Conservation (phyloP, 1,140 invertebrate species). For the Brachionus plicatilis region DNA sequence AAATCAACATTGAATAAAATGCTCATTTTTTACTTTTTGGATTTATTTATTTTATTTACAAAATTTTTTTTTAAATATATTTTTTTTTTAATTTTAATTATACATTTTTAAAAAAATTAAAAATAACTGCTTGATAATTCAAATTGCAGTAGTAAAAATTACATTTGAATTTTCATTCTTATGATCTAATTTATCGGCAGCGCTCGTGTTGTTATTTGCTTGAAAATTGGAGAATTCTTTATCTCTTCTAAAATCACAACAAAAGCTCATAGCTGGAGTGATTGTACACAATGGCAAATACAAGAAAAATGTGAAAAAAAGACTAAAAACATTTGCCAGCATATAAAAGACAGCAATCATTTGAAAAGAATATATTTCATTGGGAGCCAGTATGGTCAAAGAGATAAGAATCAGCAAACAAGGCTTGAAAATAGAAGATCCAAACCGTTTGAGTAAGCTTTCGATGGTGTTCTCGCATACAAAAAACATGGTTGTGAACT, state of each 20-base stretch:
- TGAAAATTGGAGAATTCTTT: background rate
- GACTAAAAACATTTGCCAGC: background rate
- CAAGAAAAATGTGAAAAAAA: constrained; percentile 22
- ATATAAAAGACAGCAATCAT: background rate
- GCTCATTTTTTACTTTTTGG: no score
- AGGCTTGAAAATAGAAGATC: constrained; percentile 12
- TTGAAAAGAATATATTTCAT: background rate
- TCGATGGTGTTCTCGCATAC: constrained; percentile 17
- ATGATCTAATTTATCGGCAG: background rate
- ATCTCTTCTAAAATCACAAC: background rate
- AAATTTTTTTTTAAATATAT: background rate
- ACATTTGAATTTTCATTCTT: background rate
- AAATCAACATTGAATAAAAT: no score
- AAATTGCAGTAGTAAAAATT: background rate
- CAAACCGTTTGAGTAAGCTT: constrained; percentile 3
- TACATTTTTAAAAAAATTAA: background rate
- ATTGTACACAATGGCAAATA: constrained; percentile 11
- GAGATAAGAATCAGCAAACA: background rate
- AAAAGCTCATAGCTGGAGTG: background rate
- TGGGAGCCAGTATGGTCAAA: background rate
- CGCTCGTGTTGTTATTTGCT: background rate
- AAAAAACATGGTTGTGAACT: constrained; percentile 37
- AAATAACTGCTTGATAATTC: background rate
- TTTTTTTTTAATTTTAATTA: background rate
- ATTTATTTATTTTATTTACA: background rate